phyloP scores from a whole-genome alignment of 2,113 vertebrate species.

The Mus spicilegus region DNA sequence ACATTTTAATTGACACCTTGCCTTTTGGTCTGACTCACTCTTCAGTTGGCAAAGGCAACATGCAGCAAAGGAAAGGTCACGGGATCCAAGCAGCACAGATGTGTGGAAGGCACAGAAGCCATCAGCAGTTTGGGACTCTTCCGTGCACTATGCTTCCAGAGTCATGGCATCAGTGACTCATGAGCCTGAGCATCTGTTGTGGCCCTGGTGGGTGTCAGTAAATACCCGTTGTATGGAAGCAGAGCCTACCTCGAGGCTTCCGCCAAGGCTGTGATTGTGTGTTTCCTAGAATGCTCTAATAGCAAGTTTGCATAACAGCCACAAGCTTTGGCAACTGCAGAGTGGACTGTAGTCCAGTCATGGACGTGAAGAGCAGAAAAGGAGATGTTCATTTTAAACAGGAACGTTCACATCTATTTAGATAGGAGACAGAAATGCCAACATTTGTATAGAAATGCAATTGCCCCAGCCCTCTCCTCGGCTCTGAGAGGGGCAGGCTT shows the following conservation, averaged over 20 bases:
- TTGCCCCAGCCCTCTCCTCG: not conserved
- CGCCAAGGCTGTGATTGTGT: conserved; percentile 45
- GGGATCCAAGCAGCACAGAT: conserved; percentile 65
- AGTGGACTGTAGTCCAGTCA: not conserved
- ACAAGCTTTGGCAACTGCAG: conserved; percentile 36
- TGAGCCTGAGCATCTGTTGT: conserved; percentile 33
- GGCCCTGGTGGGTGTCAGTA: conserved; percentile 70
- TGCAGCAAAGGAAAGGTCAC: conserved; percentile 47
- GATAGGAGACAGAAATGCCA: not conserved
- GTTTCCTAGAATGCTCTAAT: conserved; percentile 73
- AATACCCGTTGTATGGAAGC: conserved; percentile 61
- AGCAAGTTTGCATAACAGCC: conserved; percentile 61
- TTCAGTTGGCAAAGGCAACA: not conserved
- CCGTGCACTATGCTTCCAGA: not conserved
- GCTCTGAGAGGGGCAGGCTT: not conserved
- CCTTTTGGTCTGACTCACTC: conserved; percentile 61
- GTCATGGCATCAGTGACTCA: conserved; percentile 52
- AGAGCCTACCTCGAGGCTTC: not conserved
- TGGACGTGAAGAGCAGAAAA: not conserved
- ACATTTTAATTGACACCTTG: not conserved
- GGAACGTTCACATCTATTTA: not conserved
- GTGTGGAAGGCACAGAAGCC: conserved; percentile 48
- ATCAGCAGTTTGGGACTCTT: not conserved
- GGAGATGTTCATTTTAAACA: conserved; percentile 40
- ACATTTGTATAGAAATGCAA: not conserved